These are phyloP conservation scores for Poecilia latipinna DNA, from an alignment of 2,113 vertebrate species.

Conservation along the genomic window DNA sequence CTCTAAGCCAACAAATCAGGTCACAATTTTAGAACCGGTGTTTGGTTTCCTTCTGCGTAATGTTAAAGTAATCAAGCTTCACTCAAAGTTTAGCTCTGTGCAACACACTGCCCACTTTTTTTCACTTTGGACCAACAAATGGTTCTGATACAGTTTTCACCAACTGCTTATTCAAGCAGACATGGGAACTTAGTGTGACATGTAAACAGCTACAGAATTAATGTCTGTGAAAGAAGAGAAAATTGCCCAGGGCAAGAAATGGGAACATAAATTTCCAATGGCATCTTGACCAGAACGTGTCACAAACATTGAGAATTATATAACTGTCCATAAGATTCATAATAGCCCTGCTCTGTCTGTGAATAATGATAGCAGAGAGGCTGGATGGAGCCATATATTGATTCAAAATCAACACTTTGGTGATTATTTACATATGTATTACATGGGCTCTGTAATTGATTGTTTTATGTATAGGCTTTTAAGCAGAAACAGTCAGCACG, in stretches of 20 bases:
- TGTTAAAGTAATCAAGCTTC: conserved; percentile 11
- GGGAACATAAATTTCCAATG: conserved; percentile 23
- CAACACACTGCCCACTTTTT: neutral
- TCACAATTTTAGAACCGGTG: neutral
- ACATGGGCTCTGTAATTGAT: neutral
- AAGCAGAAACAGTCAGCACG: neutral
- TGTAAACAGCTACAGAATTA: conserved; percentile 43
- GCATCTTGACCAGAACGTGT: neutral
- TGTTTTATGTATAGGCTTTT: conserved; percentile 3
- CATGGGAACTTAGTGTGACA: conserved; percentile 42
- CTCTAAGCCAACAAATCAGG: neutral
- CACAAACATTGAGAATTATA: conserved; percentile 11
- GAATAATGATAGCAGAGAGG: conserved; percentile 16
- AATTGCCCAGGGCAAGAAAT: conserved; percentile 20
- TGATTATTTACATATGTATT: conserved; percentile 1
- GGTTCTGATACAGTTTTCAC: conserved; percentile 36
- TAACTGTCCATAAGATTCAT: conserved; percentile 12
- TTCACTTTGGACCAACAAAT: conserved; percentile 28
- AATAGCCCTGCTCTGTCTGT: neutral
- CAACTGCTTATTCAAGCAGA: conserved; percentile 32
- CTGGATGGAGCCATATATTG: neutral
- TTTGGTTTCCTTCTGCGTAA: conserved; percentile 12
- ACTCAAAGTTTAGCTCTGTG: conserved; percentile 18
- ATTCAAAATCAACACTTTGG: neutral
- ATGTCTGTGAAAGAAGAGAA: conserved; percentile 14